These are phyloP conservation scores for Eilema depressum DNA, from an alignment of 2,888 invertebrate species.

Conservation along the genomic window DNA sequence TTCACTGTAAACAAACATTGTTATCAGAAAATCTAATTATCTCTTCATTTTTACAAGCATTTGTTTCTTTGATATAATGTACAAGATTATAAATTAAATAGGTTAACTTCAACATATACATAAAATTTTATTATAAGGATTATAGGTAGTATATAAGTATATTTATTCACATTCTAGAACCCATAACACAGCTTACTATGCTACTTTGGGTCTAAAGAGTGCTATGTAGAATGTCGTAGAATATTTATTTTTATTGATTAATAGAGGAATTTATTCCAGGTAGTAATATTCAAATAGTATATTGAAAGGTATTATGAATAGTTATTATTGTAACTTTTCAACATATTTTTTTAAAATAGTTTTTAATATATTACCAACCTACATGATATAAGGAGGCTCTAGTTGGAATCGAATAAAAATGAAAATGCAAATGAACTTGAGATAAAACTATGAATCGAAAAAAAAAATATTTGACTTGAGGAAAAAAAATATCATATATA, in stretches of 20 bases:
- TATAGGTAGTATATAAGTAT: too few relatives aligned
- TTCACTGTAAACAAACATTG: slow-evolving; percentile 11
- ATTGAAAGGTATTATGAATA: too few relatives aligned
- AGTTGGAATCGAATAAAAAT: not conserved
- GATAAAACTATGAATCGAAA: not conserved
- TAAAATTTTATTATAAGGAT: not conserved
- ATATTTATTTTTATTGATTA: too few relatives aligned
- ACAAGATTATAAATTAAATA: not conserved
- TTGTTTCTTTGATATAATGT: slow-evolving; percentile 10
- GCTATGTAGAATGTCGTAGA: too few relatives aligned
- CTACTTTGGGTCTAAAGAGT: too few relatives aligned
- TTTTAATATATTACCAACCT: not conserved
- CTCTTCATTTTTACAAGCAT: slow-evolving; percentile 3
- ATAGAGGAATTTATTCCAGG: not conserved
- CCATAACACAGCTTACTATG: too few relatives aligned
- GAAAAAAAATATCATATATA: too few relatives aligned
- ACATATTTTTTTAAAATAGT: too few relatives aligned
- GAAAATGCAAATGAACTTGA: not conserved
- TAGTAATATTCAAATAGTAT: too few relatives aligned
- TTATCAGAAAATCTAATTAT: slow-evolving; percentile 10
- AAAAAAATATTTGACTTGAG: too few relatives aligned
- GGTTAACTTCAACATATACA: not conserved
- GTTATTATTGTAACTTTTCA: too few relatives aligned
- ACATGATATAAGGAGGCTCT: not conserved
- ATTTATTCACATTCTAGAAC: too few relatives aligned